These are phyloP conservation scores for Poecile montanus DNA, from an alignment of 2,797 vertebrate genomes.

Conservation along the genomic window DNA sequence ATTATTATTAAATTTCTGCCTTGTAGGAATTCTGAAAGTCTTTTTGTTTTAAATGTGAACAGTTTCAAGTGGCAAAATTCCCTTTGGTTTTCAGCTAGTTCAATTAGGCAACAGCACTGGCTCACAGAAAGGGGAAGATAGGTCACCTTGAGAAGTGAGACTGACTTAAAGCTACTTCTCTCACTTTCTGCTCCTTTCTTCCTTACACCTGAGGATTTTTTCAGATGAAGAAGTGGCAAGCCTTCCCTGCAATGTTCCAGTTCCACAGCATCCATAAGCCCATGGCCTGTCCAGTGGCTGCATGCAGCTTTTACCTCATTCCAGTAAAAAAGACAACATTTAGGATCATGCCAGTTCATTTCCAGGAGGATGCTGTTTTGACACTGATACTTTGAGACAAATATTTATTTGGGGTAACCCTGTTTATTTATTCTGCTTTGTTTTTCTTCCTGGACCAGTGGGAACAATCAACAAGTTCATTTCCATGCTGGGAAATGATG, in stretches of 20 bases:
- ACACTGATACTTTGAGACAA: constrained; percentile 1
- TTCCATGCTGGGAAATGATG: constrained; percentile 23
- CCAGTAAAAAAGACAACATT: background rate
- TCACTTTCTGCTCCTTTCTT: background rate
- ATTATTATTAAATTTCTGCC: background rate
- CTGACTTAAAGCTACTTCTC: background rate
- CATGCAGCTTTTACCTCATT: background rate
- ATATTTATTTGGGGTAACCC: constrained; percentile 29
- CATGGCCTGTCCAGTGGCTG: background rate
- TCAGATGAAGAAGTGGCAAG: background rate
- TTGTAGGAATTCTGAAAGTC: background rate
- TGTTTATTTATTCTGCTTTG: constrained; percentile 30
- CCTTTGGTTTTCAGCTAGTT: background rate
- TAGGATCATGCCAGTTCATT: background rate
- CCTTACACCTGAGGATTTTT: background rate
- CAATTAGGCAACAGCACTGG: background rate
- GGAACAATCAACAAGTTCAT: constrained; percentile 16
- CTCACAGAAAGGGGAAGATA: background rate
- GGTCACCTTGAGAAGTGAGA: background rate
- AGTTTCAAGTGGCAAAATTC: background rate
- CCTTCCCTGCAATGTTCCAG: background rate
- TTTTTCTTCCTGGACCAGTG: constrained; percentile 34
- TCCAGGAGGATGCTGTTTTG: constrained; percentile 14
- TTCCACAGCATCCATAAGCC: background rate
- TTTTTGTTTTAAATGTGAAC: background rate